A percentile compares a stretch with the other conserved stretches of the same genome.
These are phyloP conservation scores for Gonioctena quinquepunctata DNA, from an alignment of 1,140 invertebrate species.

Conservation along the genomic window DNA sequence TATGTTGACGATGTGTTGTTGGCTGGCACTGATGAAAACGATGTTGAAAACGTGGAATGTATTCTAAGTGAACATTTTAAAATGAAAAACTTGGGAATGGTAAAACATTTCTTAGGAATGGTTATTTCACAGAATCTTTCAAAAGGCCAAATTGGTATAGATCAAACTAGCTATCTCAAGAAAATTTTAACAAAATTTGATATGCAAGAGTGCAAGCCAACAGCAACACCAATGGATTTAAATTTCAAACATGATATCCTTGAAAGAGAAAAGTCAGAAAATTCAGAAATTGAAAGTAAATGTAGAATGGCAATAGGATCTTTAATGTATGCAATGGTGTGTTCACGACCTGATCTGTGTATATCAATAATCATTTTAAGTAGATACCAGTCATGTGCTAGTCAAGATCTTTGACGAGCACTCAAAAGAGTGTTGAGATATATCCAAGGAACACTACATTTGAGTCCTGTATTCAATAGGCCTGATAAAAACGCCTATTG, in stretches of 20 bases:
- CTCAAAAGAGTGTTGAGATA: slow-evolving; percentile 3
- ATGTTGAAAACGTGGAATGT: neutral
- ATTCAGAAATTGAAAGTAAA: slow-evolving; percentile 22
- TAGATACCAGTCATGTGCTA: slow-evolving; percentile 5
- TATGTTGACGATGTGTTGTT: neutral
- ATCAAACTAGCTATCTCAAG: neutral
- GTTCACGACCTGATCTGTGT: slow-evolving; percentile 29
- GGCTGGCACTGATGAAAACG: neutral
- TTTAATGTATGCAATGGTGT: slow-evolving; percentile 30
- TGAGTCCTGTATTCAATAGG: neutral
- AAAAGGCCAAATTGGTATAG: neutral
- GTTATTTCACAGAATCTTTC: neutral
- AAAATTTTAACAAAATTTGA: neutral
- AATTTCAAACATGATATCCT: neutral
- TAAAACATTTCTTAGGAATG: neutral
- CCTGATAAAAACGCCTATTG: too few species aligned
- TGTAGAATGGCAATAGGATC: slow-evolving; percentile 26
- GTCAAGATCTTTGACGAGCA: neutral
- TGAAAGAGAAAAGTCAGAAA: slow-evolving; percentile 9
- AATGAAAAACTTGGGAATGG: neutral
- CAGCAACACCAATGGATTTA: neutral
- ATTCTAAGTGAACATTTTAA: neutral
- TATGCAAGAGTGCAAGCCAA: neutral
- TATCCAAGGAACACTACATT: neutral
- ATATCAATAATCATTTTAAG: neutral